A percentile compares a stretch with the other conserved stretches of the same genome.
Conservation (phyloP, 2,113 vertebrate genomes). For the Xenus cinereus region DNA sequence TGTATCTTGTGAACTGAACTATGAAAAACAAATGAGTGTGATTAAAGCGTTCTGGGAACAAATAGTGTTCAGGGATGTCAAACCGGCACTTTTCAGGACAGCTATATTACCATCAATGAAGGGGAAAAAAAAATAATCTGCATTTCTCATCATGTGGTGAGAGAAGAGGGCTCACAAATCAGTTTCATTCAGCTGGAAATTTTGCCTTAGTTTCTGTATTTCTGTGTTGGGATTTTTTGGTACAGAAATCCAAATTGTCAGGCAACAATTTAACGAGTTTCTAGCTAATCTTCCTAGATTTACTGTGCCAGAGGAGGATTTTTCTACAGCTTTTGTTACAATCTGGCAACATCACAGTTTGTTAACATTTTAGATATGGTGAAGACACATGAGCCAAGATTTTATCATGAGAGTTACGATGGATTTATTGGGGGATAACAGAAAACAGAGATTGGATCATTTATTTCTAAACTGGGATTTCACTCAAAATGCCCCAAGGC, state of each 20-base stretch:
- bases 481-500: neutral
- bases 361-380: neutral
- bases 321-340: neutral
- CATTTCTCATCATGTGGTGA: neutral
- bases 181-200: neutral
- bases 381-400: neutral
- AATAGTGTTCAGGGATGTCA: neutral
- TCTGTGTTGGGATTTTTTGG: neutral
- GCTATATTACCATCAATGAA: neutral
- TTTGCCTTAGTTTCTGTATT: neutral
- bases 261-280: neutral
- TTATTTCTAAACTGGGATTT: slow-evolving; percentile 19
- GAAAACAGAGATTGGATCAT: neutral
- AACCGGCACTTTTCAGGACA: neutral
- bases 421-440: slow-evolving; percentile 8
- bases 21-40: neutral
- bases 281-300: neutral
- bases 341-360: neutral
- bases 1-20: neutral
- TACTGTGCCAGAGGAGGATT: neutral
- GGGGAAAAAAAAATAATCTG: neutral
- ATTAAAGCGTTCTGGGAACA: neutral
- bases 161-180: neutral
- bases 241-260: neutral
- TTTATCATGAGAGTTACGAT: neutral